Conservation (phyloP, 1,140 invertebrate species). For the Apis cerana region DNA sequence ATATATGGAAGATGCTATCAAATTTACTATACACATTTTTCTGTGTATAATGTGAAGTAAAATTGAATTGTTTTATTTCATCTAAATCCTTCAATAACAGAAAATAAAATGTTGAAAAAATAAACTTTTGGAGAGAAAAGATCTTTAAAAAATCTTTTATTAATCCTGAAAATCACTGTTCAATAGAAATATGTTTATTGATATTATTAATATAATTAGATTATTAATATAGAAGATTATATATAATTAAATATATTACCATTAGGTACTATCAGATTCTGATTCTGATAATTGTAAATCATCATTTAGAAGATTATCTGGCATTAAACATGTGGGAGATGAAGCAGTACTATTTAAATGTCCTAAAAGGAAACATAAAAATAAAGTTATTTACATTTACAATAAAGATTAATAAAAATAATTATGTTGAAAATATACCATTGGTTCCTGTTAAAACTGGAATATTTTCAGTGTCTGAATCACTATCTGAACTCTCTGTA, state of each 20-base stretch:
- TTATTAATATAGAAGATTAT: neutral
- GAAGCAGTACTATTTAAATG: conserved; percentile 73
- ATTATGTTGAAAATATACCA: conserved; percentile 56
- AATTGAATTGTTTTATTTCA: conserved; percentile 1
- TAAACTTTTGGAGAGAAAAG: neutral
- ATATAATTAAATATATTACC: conserved; percentile 20
- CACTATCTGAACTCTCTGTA: conserved; percentile 77
- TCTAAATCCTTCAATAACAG: neutral
- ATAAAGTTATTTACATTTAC: conserved; percentile 31
- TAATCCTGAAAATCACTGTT: conserved; percentile 6
- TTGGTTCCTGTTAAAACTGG: conserved; percentile 59
- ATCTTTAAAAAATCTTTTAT: neutral
- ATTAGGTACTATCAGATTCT: conserved; percentile 84
- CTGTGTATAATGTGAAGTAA: neutral
- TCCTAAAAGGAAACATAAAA: conserved; percentile 66
- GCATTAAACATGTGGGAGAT: conserved; percentile 78
- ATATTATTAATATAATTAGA: neutral
- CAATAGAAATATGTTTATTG: neutral
- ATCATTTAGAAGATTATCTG: conserved; percentile 85
- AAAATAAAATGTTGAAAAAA: neutral
- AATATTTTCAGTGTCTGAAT: conserved; percentile 72
- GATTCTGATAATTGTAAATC: conserved; percentile 90
- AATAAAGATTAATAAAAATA: conserved; percentile 32
- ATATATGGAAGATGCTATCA: neutral
- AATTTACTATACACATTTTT: neutral